Evolutionary conservation across 2,888 invertebrate genomes (phyloP).

Genomic region (Cataglyphis albicans): DNA sequence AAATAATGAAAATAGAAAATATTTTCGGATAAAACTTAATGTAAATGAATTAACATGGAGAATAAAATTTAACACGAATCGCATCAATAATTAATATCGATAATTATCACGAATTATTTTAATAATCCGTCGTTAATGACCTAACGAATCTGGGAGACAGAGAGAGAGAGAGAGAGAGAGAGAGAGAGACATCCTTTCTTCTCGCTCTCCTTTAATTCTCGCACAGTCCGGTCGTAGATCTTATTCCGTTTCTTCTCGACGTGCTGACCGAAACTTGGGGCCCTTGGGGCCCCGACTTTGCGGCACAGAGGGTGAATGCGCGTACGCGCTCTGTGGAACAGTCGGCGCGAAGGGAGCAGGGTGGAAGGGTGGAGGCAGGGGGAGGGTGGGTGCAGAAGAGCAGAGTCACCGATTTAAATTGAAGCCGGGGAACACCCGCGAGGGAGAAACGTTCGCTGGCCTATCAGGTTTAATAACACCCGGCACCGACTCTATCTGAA

Average conservation of each 20-base stretch:
- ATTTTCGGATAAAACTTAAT: background rate
- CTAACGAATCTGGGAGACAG: constrained; percentile 73
- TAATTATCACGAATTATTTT: constrained; percentile 82
- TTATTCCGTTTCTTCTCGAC: constrained; percentile 65
- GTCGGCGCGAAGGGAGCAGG: constrained; percentile 17
- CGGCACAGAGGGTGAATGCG: constrained; percentile 53
- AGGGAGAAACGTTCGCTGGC: constrained; percentile 75
- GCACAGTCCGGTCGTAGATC: constrained; percentile 60
- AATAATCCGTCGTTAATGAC: constrained; percentile 83
- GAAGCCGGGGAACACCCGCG: constrained; percentile 80
- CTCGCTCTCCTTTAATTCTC: constrained; percentile 15
- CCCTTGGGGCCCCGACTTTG: constrained; percentile 55
- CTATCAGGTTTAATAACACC: constrained; percentile 77
- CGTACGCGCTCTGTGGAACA: constrained; percentile 38
- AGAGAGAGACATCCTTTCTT: constrained; percentile 57
- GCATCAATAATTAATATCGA: constrained; percentile 84
- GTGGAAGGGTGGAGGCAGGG: constrained; percentile 24
- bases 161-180: constrained; percentile 56
- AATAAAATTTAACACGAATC: constrained; percentile 54
- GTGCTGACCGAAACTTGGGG: constrained; percentile 60
- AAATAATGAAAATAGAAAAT: background rate
- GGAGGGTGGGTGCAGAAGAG: constrained; percentile 75
- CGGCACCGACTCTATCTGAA: constrained; percentile 74
- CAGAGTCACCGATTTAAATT: constrained; percentile 85
- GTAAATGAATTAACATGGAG: background rate